Evolutionary conservation across 2,797 vertebrate genomes (phyloP), one percentile per base, ranked within the genome.

Genomic region (Schizopygopsis pylzovi): DNA sequence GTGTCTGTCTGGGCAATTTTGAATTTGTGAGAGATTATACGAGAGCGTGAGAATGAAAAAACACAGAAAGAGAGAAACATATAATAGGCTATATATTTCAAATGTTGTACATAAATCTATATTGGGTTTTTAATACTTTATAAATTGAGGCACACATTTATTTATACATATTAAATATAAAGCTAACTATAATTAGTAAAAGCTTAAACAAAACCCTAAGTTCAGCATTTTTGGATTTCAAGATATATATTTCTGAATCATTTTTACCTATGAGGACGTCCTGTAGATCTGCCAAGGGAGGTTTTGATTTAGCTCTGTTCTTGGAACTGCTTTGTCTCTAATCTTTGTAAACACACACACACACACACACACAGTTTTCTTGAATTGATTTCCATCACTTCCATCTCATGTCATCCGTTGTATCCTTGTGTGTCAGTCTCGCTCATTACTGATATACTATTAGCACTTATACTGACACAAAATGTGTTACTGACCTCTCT

Each of bases 401-500:
- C 25, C 49, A 65, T 79, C 54, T 61, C 52, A 79, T 72, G 54
- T 82, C 81, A 82, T 73, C n/a, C 8, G 41, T 22, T n/a, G 11
- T 49, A 2, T 82, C 54, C 16, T 41, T 83, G 71, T 81, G 45
- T 63, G 56, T 75, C 39, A 59, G 67, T 61, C 68, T 82, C 25
- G 15, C 43, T 75, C 11, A 63, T 47, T 75, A 13, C 75, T 79
- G 39, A 41, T 49, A 73, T 28, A 43, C 43, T 63, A 6, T 52
- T 59, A 80, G 28, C 13, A 37, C 59, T 28, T 63, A 5, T n/a
- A 70, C 22, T 39, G 45, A 20, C 33, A 13, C 70, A 41, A 41
- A 65, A 43, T 20, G 20, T 22, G 6, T 83, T 2, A n/a, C 37
- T 85, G 70, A 81, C 65, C 75, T 76, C 41, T 86, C 63, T 79